Evolutionary conservation across 2,113 vertebrate species (phyloP).

Genomic region (Takifugu flavidus): DNA sequence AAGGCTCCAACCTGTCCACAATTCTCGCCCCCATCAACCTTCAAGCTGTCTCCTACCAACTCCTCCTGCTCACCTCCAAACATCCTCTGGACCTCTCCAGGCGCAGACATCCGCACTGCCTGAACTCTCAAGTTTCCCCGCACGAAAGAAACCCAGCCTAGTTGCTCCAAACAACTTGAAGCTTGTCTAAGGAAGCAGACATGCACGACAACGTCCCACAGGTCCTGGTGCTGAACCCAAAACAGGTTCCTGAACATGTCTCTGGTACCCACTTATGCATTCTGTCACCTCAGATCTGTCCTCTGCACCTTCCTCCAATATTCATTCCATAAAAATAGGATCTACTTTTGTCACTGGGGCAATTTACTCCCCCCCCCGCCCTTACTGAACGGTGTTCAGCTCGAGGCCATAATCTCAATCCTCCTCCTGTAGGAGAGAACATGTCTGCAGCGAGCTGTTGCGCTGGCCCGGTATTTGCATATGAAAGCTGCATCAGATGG

Average conservation of each 20-base stretch:
- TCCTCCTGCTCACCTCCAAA: too few relatives aligned
- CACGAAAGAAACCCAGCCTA: too few relatives aligned
- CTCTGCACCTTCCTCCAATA: slow-evolving; percentile 13
- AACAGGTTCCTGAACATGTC: slow-evolving; percentile 27
- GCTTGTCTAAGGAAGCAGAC: slow-evolving; percentile 1
- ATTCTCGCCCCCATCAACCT: too few relatives aligned
- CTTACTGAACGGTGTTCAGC: slow-evolving; percentile 9
- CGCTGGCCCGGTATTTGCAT: slow-evolving; percentile 41
- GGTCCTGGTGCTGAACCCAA: slow-evolving; percentile 5
- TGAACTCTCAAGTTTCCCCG: too few relatives aligned
- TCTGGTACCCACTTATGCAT: slow-evolving; percentile 26
- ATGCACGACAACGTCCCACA: neutral
- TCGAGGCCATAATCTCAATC: slow-evolving; percentile 13
- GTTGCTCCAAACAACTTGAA: neutral
- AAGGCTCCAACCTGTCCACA: too few relatives aligned
- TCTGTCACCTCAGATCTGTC: slow-evolving; percentile 27
- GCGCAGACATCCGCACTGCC: too few relatives aligned
- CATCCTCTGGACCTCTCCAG: too few relatives aligned
- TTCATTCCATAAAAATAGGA: slow-evolving; percentile 20
- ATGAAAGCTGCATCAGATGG: slow-evolving; percentile 37
- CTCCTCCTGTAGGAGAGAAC: slow-evolving; percentile 2
- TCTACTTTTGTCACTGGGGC: slow-evolving; percentile 16
- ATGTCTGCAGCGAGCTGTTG: slow-evolving; percentile 10
- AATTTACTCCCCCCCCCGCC: neutral
- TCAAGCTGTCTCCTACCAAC: too few relatives aligned